Evolutionary conservation across 2,888 invertebrate species (phyloP).

Genomic region (Danaus chrysippus): DNA sequence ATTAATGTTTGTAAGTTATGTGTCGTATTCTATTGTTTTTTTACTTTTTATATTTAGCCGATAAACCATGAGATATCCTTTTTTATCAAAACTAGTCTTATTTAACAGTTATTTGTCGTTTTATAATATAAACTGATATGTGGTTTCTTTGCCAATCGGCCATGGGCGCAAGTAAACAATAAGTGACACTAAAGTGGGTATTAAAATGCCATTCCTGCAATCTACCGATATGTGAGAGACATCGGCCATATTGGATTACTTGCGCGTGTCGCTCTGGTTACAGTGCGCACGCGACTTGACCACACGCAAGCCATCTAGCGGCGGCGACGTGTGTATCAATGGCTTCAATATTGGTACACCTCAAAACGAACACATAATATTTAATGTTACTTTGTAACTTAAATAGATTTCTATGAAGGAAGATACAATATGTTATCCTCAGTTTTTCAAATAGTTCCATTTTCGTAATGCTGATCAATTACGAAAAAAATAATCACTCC

Average conservation of each 20-base stretch:
- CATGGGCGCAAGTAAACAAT: conserved; percentile 71
- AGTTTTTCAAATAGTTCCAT: too few relatives aligned
- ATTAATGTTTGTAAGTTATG: too few relatives aligned
- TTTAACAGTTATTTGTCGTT: neutral
- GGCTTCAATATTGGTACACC: conserved; percentile 34
- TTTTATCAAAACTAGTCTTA: neutral
- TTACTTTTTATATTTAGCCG: too few relatives aligned
- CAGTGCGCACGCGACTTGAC: conserved; percentile 75
- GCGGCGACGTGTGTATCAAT: conserved; percentile 47
- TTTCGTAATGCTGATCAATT: too few relatives aligned
- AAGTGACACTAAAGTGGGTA: conserved; percentile 71
- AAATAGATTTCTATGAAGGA: neutral
- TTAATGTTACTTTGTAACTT: neutral
- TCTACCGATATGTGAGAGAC: conserved; percentile 67
- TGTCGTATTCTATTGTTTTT: too few relatives aligned
- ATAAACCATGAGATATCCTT: too few relatives aligned
- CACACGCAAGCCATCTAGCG: conserved; percentile 75
- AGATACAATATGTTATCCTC: neutral
- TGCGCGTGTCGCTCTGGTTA: conserved; percentile 76
- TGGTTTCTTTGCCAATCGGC: conserved; percentile 53
- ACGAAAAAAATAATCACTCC: too few relatives aligned
- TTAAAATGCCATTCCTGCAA: conserved; percentile 76
- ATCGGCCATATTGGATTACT: conserved; percentile 75
- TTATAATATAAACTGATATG: conserved; percentile 30
- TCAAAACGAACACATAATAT: conserved; percentile 12